Evolutionary conservation across 2,113 vertebrate genomes (phyloP).

Genomic region (Saguinus midas): DNA sequence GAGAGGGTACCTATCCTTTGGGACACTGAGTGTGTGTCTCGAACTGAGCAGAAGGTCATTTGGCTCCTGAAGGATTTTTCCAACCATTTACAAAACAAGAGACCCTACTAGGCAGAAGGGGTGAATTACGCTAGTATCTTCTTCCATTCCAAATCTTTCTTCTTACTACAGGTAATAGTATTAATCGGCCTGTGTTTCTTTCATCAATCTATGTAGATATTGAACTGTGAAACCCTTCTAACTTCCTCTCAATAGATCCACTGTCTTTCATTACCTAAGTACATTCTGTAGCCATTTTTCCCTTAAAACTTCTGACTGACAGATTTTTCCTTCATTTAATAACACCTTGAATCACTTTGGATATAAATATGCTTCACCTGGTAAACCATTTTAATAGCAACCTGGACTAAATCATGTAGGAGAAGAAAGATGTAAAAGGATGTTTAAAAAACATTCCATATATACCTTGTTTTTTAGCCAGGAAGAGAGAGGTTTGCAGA

Average conservation of each 20-base stretch:
- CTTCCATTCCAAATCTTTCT: not conserved
- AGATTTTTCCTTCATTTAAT: slow-evolving; percentile 45
- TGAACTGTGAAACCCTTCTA: not conserved
- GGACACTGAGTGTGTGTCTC: not conserved
- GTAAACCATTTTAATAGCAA: slow-evolving; percentile 44
- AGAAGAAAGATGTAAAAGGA: slow-evolving; percentile 5
- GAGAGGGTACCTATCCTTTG: not conserved
- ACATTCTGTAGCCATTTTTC: not conserved
- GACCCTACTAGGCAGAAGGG: not conserved
- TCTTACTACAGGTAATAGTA: not conserved
- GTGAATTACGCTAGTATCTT: not conserved
- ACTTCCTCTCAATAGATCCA: not conserved
- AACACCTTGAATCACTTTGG: not conserved
- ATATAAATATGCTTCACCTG: slow-evolving; percentile 62
- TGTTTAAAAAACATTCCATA: not conserved
- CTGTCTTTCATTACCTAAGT: not conserved
- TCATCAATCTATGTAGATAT: not conserved
- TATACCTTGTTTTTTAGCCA: not conserved
- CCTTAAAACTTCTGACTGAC: slow-evolving; percentile 34
- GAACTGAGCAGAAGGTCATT: not conserved
- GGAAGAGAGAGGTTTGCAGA: not conserved
- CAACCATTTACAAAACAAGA: not conserved
- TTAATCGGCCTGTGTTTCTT: not conserved
- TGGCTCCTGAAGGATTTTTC: not conserved
- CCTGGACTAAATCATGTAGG: not conserved